phyloP scores from a whole-genome alignment of 2,113 vertebrate genomes.

The Parus major region DNA sequence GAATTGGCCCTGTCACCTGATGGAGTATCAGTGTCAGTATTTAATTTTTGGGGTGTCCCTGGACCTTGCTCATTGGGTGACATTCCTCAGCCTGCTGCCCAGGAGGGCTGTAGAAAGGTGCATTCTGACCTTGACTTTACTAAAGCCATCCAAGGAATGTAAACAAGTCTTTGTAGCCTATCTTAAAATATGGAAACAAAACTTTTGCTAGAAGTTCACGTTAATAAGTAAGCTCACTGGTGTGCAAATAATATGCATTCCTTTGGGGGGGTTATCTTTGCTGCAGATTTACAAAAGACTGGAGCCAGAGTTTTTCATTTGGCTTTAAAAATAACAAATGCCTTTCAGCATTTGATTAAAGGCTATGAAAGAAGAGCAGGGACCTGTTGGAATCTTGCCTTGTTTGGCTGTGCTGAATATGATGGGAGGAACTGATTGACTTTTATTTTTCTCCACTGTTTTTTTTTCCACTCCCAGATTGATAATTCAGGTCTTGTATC shows the following conservation, averaged over 20 bases:
- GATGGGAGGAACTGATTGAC: background rate
- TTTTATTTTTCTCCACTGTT: background rate
- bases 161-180: background rate
- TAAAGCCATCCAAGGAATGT: background rate
- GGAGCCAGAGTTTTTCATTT: background rate
- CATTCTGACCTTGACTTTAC: background rate
- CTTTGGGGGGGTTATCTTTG: background rate
- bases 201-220: background rate
- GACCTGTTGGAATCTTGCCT: background rate
- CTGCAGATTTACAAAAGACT: background rate
- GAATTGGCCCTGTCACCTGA: background rate
- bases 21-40: background rate
- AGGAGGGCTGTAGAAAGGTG: background rate
- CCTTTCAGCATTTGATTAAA: background rate
- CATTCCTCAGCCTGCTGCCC: background rate
- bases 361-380: background rate
- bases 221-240: conserved; percentile 52
- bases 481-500: background rate
- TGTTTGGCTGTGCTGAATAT: background rate
- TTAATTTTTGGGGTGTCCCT: background rate
- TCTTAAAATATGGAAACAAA: conserved; percentile 1
- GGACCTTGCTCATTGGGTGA: background rate
- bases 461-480: background rate
- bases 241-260: conserved; percentile 16
- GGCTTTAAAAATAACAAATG: background rate